Percentiles rank a stretch among this genome's conserved stretches.
Conservation (phyloP, 2,797 vertebrate genomes). For the Gymnodraco acuticeps region DNA sequence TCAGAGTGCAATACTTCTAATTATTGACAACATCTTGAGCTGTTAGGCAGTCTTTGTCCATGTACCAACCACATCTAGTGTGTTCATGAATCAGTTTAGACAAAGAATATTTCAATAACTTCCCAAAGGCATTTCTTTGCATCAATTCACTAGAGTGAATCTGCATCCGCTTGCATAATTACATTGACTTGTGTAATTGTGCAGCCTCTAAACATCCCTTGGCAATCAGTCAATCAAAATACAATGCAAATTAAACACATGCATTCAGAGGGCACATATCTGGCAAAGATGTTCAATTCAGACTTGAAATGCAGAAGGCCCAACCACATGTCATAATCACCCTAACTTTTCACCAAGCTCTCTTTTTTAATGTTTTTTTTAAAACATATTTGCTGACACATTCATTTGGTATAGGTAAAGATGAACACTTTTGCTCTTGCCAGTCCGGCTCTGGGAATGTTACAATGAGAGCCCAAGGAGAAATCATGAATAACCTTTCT, state of each 20-base stretch:
- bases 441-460: slow-evolving; percentile 25
- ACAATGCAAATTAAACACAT: neutral
- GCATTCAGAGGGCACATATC: neutral
- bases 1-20: neutral
- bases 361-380: too few relatives aligned
- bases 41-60: neutral
- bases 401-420: neutral
- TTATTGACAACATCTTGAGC: neutral
- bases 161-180: neutral
- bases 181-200: neutral
- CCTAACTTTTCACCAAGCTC: neutral
- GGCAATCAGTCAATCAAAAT: neutral
- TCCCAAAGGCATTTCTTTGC: neutral
- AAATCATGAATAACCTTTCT: slow-evolving; percentile 62
- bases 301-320: neutral
- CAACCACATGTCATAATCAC: too few relatives aligned
- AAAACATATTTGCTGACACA: too few relatives aligned
- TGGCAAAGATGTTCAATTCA: neutral
- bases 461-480: slow-evolving; percentile 31
- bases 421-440: slow-evolving; percentile 17
- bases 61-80: neutral
- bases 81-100: neutral
- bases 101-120: neutral
- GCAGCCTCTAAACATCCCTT: neutral
- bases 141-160: neutral